Base-by-base conservation (phyloP, 1,140 invertebrate genomes). In the Venturia canescens region DNA sequence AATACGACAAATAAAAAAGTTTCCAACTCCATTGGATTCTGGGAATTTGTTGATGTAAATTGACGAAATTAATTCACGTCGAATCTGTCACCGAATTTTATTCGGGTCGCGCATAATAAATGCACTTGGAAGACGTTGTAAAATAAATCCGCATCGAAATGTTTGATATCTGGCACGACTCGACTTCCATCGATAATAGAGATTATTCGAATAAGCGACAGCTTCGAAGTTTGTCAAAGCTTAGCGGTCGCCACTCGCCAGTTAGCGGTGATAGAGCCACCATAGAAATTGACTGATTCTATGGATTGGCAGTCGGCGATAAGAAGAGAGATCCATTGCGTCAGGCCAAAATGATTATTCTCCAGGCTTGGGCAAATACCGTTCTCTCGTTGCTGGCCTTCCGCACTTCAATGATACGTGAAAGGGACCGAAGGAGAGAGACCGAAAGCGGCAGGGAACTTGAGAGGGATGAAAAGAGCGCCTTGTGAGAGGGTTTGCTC, bases 311-410 rank as follows among this genome's bases (percentile, higher is more conserved):
- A 69, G 31, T 69, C 66, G 66, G n/a, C 66, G 60, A 26, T 31
- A 13, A 16, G 13, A 27, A 26, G n/a, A 69, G 29, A 38, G 50
- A 74, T 74, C 53, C 71, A 50, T 74, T 74, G 71, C 71, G 21
- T 6, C 23, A 31, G 71, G 23, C 71, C 38, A 74, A 53, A 74
- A 48, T 74, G 71, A 74, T 74, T 74, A 74, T 74, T 13, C 71
- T 21, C 21, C 29, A 21, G 71, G 23, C 71, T 18, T 50, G 71
- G 6, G 71, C 38, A 74, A 74, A 74, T 74, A 74, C 50, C 71
- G 26, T 50, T 50, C 66, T 34, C 29, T 9, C 48, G 71, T 50
- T 27, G 44, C 71, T 53, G 38, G 71, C 44, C 38, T 50, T 27
- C 48, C 71, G 23, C 71, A 74, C 44, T 29, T 31, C 3, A 63